Percentiles rank a stretch among this genome's conserved stretches.
These are phyloP conservation scores for Ceriagrion tenellum DNA, from an alignment of 2,888 invertebrate species.

Conservation along the genomic window DNA sequence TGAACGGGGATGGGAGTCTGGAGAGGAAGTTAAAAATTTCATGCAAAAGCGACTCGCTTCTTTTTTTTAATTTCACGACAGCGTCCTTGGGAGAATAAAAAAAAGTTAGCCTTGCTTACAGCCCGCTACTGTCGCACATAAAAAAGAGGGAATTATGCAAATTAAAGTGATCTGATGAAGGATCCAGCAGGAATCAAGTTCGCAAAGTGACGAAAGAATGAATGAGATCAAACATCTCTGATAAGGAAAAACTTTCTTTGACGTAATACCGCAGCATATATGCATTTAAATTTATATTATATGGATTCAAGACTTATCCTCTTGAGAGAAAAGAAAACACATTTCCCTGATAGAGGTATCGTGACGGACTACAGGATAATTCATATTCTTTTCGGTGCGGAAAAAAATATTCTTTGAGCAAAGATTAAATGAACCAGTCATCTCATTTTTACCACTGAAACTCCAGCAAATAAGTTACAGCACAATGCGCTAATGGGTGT, in stretches of 20 bases:
- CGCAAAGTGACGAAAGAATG: not conserved
- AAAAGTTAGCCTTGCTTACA: not conserved
- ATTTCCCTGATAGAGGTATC: not conserved
- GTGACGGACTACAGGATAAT: not conserved
- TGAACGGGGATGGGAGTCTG: not conserved
- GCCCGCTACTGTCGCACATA: not conserved
- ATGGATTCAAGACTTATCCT: not conserved
- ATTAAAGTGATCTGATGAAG: slow-evolving; percentile 6
- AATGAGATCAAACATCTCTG: not conserved
- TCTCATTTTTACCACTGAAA: too few species aligned
- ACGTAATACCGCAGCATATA: not conserved
- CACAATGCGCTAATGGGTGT: too few species aligned
- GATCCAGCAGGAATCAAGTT: not conserved
- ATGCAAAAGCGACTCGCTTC: not conserved
- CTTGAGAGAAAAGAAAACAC: too few species aligned
- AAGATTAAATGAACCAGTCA: too few species aligned
- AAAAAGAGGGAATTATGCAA: slow-evolving; percentile 7
- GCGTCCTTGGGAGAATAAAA: not conserved
- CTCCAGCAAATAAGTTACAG: too few species aligned
- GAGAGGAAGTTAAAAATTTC: not conserved
- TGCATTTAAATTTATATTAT: not conserved
- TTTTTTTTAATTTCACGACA: not conserved
- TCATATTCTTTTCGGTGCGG: not conserved
- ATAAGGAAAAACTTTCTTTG: not conserved
- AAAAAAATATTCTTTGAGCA: not conserved